phyloP scores from a whole-genome alignment of 1,140 invertebrate genomes.

The Ostrea edulis region DNA sequence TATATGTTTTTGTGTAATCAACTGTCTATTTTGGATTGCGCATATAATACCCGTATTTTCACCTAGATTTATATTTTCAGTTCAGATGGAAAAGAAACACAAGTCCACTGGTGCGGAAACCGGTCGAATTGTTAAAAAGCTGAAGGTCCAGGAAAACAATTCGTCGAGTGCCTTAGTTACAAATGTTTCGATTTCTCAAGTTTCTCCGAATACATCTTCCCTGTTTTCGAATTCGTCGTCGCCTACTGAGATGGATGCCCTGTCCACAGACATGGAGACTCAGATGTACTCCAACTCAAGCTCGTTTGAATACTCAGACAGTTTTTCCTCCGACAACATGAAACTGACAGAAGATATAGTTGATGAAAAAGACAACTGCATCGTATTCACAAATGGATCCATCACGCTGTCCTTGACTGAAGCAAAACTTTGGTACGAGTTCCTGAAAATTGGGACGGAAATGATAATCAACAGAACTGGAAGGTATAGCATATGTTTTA shows the following conservation, averaged over 20 bases:
- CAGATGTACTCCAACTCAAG: not conserved
- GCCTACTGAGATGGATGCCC: not conserved
- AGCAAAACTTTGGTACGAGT: slow-evolving; percentile 97
- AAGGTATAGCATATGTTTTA: slow-evolving; percentile 81
- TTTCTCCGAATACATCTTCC: not conserved
- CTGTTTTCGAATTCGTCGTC: not conserved
- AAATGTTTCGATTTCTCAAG: not conserved
- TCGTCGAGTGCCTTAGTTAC: not conserved
- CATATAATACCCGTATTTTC: too few relatives aligned
- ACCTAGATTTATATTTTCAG: too few relatives aligned
- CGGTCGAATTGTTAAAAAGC: not conserved
- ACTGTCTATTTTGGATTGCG: too few relatives aligned
- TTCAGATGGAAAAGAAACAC: too few relatives aligned
- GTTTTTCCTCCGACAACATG: not conserved
- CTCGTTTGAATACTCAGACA: not conserved
- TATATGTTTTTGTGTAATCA: too few relatives aligned
- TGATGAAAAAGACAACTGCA: not conserved
- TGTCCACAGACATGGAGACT: not conserved
- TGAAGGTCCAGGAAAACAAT: not conserved
- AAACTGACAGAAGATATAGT: not conserved
- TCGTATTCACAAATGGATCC: not conserved
- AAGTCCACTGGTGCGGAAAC: not conserved
- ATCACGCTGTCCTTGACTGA: slow-evolving; percentile 84
- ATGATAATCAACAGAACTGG: slow-evolving; percentile 99
- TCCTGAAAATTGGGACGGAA: slow-evolving; percentile 97